phyloP scores from a whole-genome alignment of 1,140 invertebrate genomes.

The Listronotus bonariensis region DNA sequence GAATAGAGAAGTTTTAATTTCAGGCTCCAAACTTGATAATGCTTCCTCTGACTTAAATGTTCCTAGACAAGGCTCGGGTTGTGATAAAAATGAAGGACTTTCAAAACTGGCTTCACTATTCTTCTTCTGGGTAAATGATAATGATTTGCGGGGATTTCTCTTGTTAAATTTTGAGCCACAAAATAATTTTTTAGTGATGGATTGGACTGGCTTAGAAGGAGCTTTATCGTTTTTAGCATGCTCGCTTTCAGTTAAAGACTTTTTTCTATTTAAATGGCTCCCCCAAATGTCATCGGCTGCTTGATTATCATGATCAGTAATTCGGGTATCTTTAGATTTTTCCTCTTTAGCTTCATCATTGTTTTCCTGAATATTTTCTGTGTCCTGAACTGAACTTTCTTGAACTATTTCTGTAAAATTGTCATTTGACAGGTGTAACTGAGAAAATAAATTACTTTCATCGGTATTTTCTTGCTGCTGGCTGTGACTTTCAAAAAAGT shows the following conservation, averaged over 20 bases:
- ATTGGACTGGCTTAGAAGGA: constrained; percentile 45
- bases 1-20: constrained; percentile 1
- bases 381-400: constrained; percentile 5
- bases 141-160: constrained; percentile 75
- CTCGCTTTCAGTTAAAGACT: neutral
- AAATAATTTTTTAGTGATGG: constrained; percentile 73
- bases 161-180: constrained; percentile 68
- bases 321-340: neutral
- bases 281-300: constrained; percentile 61
- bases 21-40: constrained; percentile 10
- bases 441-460: constrained; percentile 17
- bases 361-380: neutral
- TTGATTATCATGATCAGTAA: constrained; percentile 17
- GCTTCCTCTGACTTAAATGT: constrained; percentile 35
- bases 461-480: neutral
- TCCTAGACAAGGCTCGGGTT: constrained; percentile 22
- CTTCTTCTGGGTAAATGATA: constrained; percentile 55
- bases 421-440: constrained; percentile 22
- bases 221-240: constrained; percentile 3
- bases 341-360: constrained; percentile 1
- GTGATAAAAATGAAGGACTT: constrained; percentile 31
- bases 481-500: constrained; percentile 24
- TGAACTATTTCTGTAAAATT: constrained; percentile 20
- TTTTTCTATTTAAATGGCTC: constrained; percentile 60
- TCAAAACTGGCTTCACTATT: constrained; percentile 44